Evolutionary conservation across 1,140 invertebrate genomes (phyloP).

Genomic region (Heliconius hermathena): DNA sequence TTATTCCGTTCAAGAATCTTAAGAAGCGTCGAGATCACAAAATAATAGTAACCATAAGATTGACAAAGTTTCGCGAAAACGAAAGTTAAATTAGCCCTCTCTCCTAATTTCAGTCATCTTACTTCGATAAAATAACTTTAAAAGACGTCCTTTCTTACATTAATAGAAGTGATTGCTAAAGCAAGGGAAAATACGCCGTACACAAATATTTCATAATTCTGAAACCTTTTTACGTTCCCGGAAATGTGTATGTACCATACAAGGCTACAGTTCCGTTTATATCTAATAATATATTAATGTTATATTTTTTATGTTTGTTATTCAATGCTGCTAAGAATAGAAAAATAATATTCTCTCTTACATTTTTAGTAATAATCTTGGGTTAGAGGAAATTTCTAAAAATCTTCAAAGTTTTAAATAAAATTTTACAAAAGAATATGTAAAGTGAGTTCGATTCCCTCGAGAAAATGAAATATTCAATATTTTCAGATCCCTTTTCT

Average conservation of each 20-base stretch:
- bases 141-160: slow-evolving; percentile 35
- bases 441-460: too few relatives aligned
- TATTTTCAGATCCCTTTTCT: too few relatives aligned
- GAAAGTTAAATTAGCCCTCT: slow-evolving; percentile 43
- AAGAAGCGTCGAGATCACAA: background rate
- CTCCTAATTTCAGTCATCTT: slow-evolving; percentile 38
- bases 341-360: background rate
- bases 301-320: background rate
- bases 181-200: slow-evolving; percentile 14
- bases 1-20: slow-evolving; percentile 5
- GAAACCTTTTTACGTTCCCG: slow-evolving; percentile 23
- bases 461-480: too few relatives aligned
- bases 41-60: slow-evolving; percentile 39
- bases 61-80: slow-evolving; percentile 39
- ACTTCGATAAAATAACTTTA: slow-evolving; percentile 41
- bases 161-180: slow-evolving; percentile 31
- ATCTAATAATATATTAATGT: background rate
- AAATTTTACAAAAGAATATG: too few relatives aligned
- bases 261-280: background rate
- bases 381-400: too few relatives aligned
- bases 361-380: too few relatives aligned
- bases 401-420: too few relatives aligned
- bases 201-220: slow-evolving; percentile 24
- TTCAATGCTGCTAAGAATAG: background rate
- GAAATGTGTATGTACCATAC: background rate